A percentile compares a stretch with the other conserved stretches of the same genome.
phyloP scores from a whole-genome alignment of 92 coral and sea anemone genomes.

The Palythoa heliodiscus region DNA sequence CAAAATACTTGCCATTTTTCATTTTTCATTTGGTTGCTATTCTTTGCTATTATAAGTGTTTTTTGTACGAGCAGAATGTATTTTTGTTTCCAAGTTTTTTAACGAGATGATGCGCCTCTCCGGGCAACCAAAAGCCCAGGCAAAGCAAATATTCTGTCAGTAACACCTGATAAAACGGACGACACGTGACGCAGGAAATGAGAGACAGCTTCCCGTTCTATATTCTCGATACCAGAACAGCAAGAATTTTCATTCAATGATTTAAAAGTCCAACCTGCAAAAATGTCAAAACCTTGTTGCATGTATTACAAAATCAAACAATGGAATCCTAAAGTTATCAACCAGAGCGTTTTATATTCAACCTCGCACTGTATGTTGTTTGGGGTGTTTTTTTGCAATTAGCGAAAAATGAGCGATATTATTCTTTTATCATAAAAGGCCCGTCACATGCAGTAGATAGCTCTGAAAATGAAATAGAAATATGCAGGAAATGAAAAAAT shows the following conservation, averaged over 20 bases:
- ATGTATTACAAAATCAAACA: background rate
- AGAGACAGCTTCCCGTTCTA: background rate
- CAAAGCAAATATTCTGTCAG: background rate
- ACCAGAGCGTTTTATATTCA: background rate
- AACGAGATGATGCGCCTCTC: background rate
- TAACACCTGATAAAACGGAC: background rate
- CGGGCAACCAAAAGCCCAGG: background rate
- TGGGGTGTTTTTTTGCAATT: background rate
- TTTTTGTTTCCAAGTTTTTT: background rate
- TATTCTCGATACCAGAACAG: background rate
- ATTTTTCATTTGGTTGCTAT: background rate
- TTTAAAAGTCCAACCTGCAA: slow-evolving; percentile 13
- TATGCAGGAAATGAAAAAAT: background rate
- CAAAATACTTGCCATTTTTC: background rate
- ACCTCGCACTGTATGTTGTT: background rate
- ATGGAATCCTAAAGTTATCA: background rate
- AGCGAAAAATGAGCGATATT: background rate
- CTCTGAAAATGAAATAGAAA: background rate
- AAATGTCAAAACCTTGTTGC: background rate
- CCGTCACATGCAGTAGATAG: background rate
- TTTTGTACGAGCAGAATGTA: background rate
- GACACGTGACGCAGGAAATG: background rate
- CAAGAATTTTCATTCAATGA: background rate
- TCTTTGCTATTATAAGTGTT: background rate
- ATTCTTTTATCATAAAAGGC: background rate